Base-by-base conservation (phyloP, 2,888 invertebrate genomes). In the Belgica antarctica region DNA sequence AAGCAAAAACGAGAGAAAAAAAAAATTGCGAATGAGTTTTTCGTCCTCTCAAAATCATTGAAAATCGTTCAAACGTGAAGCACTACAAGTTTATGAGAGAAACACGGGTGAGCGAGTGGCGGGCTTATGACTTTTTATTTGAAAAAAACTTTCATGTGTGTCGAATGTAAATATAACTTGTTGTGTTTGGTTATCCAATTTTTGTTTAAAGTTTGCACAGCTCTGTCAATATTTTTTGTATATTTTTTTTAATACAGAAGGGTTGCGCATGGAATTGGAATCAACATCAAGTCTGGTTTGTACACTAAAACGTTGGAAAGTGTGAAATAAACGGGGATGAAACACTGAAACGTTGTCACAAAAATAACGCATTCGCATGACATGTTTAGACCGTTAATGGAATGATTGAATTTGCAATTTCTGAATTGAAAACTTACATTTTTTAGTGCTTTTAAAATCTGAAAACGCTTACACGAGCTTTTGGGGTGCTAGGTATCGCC, bases 11-110 rank as follows among this genome's bases (percentile, higher is more conserved):
- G n/a, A 3, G 25, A 4, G n/a, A n/a, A n/a, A 22, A 17, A 24
- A 52, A 52, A 52, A 17, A 17, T 52, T 3, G 25, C 52, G 52
- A 52, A 52, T 52, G 52, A 52, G 52, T 52, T 12, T 12, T 5
- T n/a, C n/a, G n/a, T n/a, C n/a, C n/a, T n/a, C n/a, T 3, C 17
- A 22, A 52, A 22, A 8, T 19, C 5, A 52, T 52, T n/a, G 52
- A 52, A 52, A 22, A 12, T 7, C 22, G 22, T 2, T 52, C 17
- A 22, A 52, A n/a, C 52, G 52, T 52, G 52, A 22, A 52, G 52
- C 52, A 52, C 52, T 52, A 52, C 52, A 52, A 52, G 22, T 52
- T 41, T 22, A 52, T 52, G 52, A 52, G 19, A n/a, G n/a, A n/a
- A n/a, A n/a, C n/a, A n/a, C n/a, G n/a, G n/a, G n/a, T n/a, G n/a